Base-by-base conservation (phyloP, 2,888 invertebrate genomes). In the Pomacea canaliculata region DNA sequence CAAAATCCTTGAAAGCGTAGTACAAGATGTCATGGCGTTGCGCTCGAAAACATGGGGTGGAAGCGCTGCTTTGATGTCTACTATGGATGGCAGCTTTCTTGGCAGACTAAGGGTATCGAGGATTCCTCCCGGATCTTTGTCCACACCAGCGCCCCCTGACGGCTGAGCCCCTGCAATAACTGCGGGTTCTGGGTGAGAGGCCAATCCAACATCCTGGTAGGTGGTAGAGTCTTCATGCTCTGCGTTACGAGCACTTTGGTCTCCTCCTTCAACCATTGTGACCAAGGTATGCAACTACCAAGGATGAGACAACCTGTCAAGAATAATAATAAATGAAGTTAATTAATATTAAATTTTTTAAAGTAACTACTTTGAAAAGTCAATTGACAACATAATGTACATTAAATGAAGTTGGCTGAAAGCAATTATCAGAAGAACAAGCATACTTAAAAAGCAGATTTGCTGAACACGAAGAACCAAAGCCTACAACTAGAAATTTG, bases 1-100 rank as follows among this genome's bases (percentile, higher is more conserved):
- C 70, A 13, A 84, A 56, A 76, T 90, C 89, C 73, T 85, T 87
- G 19, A 83, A 16, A 9, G 85, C 85, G 77, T 86, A 88, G 77
- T 86, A 88, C 80, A 89, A 63, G 90, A 89, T 16, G 76, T 77
- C 7, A 78, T 62, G 23, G 85, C 70, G 16, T 69, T 83, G 9
- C 87, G 81, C 70, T 88, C 84, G 78, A 89, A 90, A 71, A 88
- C 87, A 56, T 83, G 82, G 13, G 75, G 80, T 9, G 90, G 90
- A 27, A 90, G 73, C 13, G 80, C 84, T 13, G 72, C 76, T 79
- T 88, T 89, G 71, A 89, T 88, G 70, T 89, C 87, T 3, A 89
- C 78, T 51, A 86, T 82, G 13, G 87, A 81, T 13, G 89, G 89
- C 49, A 87, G 84, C n/a, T 84, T 75, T n/a, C 78, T 62, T n/a